Evolutionary conservation across 1,140 invertebrate genomes (phyloP).

Genomic region (Ostrea denselamellosa): DNA sequence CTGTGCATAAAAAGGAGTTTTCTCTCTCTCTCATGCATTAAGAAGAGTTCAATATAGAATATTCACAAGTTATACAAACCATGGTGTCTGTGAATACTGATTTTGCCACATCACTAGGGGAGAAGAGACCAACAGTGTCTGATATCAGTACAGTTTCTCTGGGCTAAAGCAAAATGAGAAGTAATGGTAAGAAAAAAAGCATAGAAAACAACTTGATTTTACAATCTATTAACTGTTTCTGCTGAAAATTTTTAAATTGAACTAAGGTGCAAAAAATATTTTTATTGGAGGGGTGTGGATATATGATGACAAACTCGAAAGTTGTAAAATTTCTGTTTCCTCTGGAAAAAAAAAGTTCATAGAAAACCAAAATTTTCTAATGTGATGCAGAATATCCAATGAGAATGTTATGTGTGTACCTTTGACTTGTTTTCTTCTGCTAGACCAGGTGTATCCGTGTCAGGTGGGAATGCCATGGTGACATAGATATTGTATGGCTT

Average conservation of each 20-base stretch:
- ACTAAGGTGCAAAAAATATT: no score
- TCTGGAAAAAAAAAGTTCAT: not conserved
- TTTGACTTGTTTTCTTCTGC: constrained; percentile 84
- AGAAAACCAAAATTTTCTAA: no score
- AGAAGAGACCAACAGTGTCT: constrained; percentile 86
- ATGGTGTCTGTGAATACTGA: constrained; percentile 89
- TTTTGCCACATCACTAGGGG: constrained; percentile 89
- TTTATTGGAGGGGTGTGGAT: no score
- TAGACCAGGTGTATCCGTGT: constrained; percentile 97
- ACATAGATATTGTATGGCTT: constrained; percentile 90
- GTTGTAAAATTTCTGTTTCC: not conserved
- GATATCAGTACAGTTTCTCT: constrained; percentile 94
- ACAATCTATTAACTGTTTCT: no score
- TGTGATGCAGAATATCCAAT: not conserved
- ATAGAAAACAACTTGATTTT: no score
- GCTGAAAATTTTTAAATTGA: no score
- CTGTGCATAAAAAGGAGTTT: no score
- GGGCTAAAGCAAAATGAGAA: constrained; percentile 80
- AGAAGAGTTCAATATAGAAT: not conserved
- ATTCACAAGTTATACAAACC: constrained; percentile 80
- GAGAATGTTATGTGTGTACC: not conserved
- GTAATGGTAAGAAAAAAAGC: not conserved
- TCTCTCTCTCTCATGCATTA: no score
- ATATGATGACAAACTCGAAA: not conserved
- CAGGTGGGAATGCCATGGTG: constrained; percentile 94